phyloP scores from a whole-genome alignment of 2,888 invertebrate genomes.

The Mylabris sibirica region DNA sequence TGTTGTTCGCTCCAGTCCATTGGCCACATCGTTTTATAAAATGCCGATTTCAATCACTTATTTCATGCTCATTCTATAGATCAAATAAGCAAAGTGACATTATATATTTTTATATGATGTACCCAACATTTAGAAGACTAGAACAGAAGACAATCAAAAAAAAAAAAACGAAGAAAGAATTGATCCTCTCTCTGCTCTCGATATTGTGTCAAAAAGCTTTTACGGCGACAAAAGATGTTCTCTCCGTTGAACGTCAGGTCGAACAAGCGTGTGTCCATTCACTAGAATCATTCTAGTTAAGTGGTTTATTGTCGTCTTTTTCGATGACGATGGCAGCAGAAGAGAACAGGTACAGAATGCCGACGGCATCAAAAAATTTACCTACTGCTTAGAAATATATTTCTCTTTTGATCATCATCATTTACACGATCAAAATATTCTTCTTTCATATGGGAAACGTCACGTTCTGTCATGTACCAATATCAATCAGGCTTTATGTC shows the following conservation, averaged over 20 bases:
- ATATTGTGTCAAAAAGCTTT: slow-evolving; percentile 63
- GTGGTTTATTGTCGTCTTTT: slow-evolving; percentile 61
- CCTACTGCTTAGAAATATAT: slow-evolving; percentile 13
- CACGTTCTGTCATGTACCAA: slow-evolving; percentile 50
- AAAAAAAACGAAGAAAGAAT: slow-evolving; percentile 46
- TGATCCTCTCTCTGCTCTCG: slow-evolving; percentile 42
- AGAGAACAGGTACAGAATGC: slow-evolving; percentile 9
- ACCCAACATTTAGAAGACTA: neutral
- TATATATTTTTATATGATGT: slow-evolving; percentile 37
- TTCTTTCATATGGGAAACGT: slow-evolving; percentile 35
- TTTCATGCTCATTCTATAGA: slow-evolving; percentile 48
- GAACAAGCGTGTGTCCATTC: slow-evolving; percentile 60
- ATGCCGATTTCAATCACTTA: slow-evolving; percentile 53
- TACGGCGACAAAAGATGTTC: slow-evolving; percentile 61
- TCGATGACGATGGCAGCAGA: slow-evolving; percentile 44
- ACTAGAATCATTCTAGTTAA: slow-evolving; percentile 61
- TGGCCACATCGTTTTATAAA: slow-evolving; percentile 44
- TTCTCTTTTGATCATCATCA: slow-evolving; percentile 13
- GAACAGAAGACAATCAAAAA: slow-evolving; percentile 28
- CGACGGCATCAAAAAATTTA: slow-evolving; percentile 3
- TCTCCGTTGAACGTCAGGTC: slow-evolving; percentile 55
- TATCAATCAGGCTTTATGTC: slow-evolving; percentile 60
- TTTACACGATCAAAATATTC: slow-evolving; percentile 9
- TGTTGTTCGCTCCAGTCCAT: slow-evolving; percentile 45
- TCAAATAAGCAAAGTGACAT: slow-evolving; percentile 43